phyloP scores from a whole-genome alignment of 2,888 invertebrate genomes.

The Apoda limacodes region DNA sequence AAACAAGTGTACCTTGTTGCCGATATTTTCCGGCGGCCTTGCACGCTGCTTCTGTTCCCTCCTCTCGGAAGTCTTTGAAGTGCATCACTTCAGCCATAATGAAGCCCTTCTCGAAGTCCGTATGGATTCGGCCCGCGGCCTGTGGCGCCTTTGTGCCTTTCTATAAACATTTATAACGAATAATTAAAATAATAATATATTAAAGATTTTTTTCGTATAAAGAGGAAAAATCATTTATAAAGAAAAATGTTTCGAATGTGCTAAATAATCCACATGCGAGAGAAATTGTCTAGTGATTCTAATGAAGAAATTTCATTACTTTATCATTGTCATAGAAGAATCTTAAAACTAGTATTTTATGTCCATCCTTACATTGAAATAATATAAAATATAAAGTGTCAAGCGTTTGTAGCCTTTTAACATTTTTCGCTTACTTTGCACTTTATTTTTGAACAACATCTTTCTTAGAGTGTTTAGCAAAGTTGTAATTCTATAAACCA shows the following conservation, averaged over 20 bases:
- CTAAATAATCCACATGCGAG: no score
- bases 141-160: conserved; percentile 98
- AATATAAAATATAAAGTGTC: no score
- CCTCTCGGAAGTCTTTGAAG: conserved; percentile 95
- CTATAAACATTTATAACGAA: conserved; percentile 50
- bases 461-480: neutral
- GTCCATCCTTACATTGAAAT: no score
- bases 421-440: no score
- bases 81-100: conserved; percentile 99
- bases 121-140: conserved; percentile 98
- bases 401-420: neutral
- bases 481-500: neutral
- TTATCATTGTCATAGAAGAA: no score
- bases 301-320: no score
- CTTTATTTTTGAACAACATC: neutral
- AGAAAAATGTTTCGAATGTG: no score
- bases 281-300: no score
- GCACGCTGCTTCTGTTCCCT: conserved; percentile 91
- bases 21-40: conserved; percentile 98
- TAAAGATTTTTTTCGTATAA: neutral
- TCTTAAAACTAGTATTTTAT: no score
- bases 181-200: conserved; percentile 1
- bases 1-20: conserved; percentile 82
- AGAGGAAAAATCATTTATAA: no score
- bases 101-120: conserved; percentile 99